phyloP scores from a whole-genome alignment of 2,888 invertebrate genomes.

The Drosophila paucipuncta region DNA sequence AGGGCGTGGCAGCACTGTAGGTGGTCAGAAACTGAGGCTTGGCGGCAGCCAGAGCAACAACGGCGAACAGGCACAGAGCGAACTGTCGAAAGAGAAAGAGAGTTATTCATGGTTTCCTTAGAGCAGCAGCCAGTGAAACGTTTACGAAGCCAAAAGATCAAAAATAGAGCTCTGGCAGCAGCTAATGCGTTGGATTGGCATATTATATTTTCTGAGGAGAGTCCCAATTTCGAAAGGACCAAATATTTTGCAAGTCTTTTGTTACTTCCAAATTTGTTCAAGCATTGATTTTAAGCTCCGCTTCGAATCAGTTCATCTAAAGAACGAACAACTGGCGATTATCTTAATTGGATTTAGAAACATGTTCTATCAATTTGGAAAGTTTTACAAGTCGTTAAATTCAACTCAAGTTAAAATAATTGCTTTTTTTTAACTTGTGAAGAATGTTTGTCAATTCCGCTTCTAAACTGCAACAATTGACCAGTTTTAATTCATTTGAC shows the following conservation, averaged over 20 bases:
- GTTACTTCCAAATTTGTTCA: background rate
- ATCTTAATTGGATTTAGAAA: too few relatives aligned
- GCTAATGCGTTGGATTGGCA: background rate
- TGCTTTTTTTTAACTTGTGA: background rate
- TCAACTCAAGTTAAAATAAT: background rate
- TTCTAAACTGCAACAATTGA: background rate
- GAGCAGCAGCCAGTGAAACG: background rate
- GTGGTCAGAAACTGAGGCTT: constrained; percentile 73
- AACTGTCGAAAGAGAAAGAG: constrained; percentile 44
- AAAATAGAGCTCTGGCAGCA: background rate
- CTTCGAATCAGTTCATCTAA: background rate
- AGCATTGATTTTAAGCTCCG: background rate
- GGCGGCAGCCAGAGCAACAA: constrained; percentile 74
- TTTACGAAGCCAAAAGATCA: background rate
- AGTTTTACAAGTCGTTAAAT: background rate
- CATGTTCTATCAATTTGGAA: background rate
- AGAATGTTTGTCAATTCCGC: too few relatives aligned
- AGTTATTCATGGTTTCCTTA: background rate
- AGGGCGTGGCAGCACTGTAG: constrained; percentile 74
- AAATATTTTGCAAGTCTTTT: background rate
- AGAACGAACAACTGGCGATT: too few relatives aligned
- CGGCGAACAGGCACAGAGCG: constrained; percentile 76
- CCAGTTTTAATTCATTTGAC: background rate
- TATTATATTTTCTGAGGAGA: background rate
- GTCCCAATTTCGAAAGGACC: background rate